These are phyloP conservation scores for Drosophila trichaetosa DNA, from an alignment of 2,888 invertebrate species.

Conservation along the genomic window DNA sequence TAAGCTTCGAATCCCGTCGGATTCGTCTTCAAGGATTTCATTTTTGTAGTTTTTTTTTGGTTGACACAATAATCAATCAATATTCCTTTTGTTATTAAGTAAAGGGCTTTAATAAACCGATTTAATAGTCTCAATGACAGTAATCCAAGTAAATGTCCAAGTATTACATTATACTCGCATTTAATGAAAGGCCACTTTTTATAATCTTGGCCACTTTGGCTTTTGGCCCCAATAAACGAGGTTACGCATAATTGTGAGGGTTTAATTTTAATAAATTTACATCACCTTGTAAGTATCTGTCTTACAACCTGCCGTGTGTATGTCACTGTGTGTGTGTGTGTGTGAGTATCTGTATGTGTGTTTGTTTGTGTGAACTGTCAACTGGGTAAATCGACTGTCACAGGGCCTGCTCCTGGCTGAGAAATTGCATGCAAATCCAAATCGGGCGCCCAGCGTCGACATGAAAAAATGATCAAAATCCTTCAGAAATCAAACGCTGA, in stretches of 20 bases:
- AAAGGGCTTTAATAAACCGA: not conserved
- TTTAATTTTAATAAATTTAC: conserved; percentile 71
- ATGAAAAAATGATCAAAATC: conserved; percentile 74
- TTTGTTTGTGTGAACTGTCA: conserved; percentile 23
- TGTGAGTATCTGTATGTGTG: not conserved
- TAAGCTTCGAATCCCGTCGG: not conserved
- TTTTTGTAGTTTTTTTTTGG: not conserved
- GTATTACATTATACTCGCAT: conserved; percentile 14
- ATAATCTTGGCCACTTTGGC: conserved; percentile 48
- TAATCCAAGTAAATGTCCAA: not conserved
- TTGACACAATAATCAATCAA: not conserved
- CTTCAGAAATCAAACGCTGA: conserved; percentile 77
- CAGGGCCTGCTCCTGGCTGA: conserved; percentile 28
- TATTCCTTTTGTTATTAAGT: not conserved
- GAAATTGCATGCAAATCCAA: conserved; percentile 61
- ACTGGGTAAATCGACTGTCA: conserved; percentile 62
- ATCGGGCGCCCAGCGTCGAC: conserved; percentile 43
- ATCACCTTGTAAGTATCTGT: conserved; percentile 50
- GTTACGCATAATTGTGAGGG: conserved; percentile 67
- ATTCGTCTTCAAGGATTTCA: not conserved
- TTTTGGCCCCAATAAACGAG: conserved; percentile 61
- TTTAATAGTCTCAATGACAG: conserved; percentile 2
- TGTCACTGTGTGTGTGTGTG: not conserved
- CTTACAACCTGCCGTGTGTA: conserved; percentile 6
- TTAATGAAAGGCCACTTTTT: conserved; percentile 49